Evolutionary conservation across 2,113 vertebrate genomes (phyloP).

Genomic region (Synodontis membranacea): DNA sequence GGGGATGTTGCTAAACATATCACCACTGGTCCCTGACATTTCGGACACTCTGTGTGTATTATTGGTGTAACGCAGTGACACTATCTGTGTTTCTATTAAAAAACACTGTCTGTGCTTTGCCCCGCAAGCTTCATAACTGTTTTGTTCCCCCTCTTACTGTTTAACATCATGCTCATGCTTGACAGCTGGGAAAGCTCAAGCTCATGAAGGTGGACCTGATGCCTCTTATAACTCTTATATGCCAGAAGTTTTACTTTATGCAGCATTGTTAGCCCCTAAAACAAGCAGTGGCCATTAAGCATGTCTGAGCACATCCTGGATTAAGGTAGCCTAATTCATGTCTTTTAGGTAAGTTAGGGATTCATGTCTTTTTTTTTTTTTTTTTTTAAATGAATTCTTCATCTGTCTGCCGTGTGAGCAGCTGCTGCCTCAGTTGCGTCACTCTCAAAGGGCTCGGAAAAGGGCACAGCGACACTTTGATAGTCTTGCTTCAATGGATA

Average conservation of each 20-base stretch:
- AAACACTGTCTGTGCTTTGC: background rate
- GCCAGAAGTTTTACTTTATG: slow-evolving; percentile 1
- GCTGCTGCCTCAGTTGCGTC: background rate
- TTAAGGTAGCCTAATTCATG: background rate
- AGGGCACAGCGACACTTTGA: slow-evolving; percentile 56
- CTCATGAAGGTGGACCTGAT: background rate
- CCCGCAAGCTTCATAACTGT: background rate
- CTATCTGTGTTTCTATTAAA: too few relatives aligned
- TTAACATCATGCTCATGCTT: background rate
- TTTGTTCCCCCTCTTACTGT: background rate
- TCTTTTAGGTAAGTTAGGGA: background rate
- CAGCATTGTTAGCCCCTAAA: background rate
- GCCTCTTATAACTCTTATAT: background rate
- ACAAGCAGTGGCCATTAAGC: background rate
- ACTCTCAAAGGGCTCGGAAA: slow-evolving; percentile 50
- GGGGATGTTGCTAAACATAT: background rate
- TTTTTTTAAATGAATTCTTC: background rate
- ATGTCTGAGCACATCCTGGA: background rate
- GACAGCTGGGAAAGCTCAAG: background rate
- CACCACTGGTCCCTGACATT: background rate
- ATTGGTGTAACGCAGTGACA: too few relatives aligned
- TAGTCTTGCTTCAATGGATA: slow-evolving; percentile 53
- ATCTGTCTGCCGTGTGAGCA: background rate
- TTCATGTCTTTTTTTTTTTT: background rate
- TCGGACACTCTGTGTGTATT: too few relatives aligned